Base-by-base conservation (phyloP, 2,797 vertebrate genomes). In the Siniperca obscura region DNA sequence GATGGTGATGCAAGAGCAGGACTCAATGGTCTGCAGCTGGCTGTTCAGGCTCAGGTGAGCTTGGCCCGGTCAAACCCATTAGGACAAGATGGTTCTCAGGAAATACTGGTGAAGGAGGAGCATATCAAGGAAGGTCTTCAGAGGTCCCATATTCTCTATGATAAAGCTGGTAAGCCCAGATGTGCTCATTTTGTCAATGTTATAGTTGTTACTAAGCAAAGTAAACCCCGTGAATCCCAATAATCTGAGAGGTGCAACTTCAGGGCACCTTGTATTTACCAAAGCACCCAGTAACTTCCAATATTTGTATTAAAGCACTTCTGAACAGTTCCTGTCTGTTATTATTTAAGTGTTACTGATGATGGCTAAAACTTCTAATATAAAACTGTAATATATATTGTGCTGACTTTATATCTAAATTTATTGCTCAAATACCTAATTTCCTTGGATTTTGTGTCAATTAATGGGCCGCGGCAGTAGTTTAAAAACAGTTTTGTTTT, bases 91-190 rank as follows among this genome's bases (percentile, higher is more conserved):
- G 86, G 76, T 65, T 82, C 90, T 48, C 86, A 82, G 76, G 87
- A 88, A 40, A 90, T 97, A 68, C 25, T 98, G 74, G 92, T 99
- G 77, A 97, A 94, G 12, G 98, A 99, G 92, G 94, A 96, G 3
- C 97, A 99, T 0, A 68, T 98, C 61, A 99, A 99, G 89, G 98
- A 98, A 89, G 98, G 97, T 21, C 96, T 99, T 1, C 98, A 99
- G 91, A 96, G 96, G 76, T 98, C 98, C 17, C 98, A 99, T 82
- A 97, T 99, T 87, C 95, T 99, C 12, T 99, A 99, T 60, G 98
- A 99, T 87, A 97, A 96, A 94, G 98, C 98, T 72, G 98, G 98
- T 98, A 87, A 94, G 96, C 82, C 27, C 40, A 57, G 17, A 27
- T 52, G 4, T 13, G 22, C 34, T 42, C 30, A 27, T 50, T 19